Evolutionary conservation across 2,113 vertebrate species (phyloP), one percentile per base, ranked within the genome.

Genomic region (Albula glossodonta): DNA sequence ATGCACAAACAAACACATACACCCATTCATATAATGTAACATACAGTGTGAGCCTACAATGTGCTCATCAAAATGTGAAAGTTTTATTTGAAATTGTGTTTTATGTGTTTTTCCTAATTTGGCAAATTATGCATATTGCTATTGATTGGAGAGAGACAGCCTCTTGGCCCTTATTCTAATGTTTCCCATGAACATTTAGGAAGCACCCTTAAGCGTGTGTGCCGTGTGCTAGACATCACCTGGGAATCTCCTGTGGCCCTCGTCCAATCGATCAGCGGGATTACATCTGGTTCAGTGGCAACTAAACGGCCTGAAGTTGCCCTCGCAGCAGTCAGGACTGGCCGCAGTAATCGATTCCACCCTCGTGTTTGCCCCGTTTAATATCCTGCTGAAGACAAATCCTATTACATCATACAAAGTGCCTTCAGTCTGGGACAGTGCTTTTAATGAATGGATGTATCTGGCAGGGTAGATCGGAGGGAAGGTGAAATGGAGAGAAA

Each of bases 401-500:
- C 78, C 6, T 80, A 77, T 78, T 41, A 78, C 66, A 51, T 53
- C 52, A 57, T 53, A 51, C 41, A 51, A 78, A 52, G 78, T 8
- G 41, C 80, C 51, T 81, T 17, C 51, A 56, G n/a, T 22, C 49
- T 10, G 19, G 19, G 6, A 81, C 50, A 81, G 7, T 22, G 13
- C 84, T 25, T 57, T 85, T 78, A 53, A 85, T 56, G 52, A 66
- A 49, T 48, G 25, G 74, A 51, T 79, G 25, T 48, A 41, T 41
- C 80, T 84, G 48, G 12, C 57, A 51, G 4, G 12, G 22, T 63
- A 31, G n/a, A 22, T 49, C 56, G 86, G 22, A n/a, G 80, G 8
- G 22, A 81, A 41, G 51, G 11, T 82, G 63, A 82, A 31, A 31
- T 22, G 78, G 82, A 49, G 51, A 78, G 81, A 83, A 60, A 82